phyloP scores from a whole-genome alignment of 2,888 invertebrate genomes.

The Acholoe squamosa region DNA sequence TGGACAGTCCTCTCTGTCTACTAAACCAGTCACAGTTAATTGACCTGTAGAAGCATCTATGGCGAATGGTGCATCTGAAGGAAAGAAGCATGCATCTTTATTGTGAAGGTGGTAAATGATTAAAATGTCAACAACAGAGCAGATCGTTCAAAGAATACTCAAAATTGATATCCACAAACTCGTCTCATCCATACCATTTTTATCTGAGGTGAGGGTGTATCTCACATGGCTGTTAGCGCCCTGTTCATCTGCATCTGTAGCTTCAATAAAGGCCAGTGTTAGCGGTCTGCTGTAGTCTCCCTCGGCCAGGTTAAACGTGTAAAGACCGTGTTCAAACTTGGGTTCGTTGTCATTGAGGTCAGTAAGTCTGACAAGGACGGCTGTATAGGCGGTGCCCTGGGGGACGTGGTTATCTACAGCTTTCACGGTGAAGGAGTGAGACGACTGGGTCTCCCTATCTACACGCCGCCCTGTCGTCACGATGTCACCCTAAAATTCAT shows the following conservation, averaged over 20 bases:
- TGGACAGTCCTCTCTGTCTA: constrained; percentile 76
- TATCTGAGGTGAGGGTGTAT: constrained; percentile 13
- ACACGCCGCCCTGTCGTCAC: constrained; percentile 73
- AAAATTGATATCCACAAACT: no score
- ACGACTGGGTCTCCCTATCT: constrained; percentile 74
- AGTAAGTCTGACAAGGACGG: constrained; percentile 70
- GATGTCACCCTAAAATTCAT: constrained; percentile 80
- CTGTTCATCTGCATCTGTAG: background rate
- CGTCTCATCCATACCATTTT: background rate
- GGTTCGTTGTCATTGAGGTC: constrained; percentile 63
- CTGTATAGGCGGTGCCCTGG: constrained; percentile 74
- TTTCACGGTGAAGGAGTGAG: constrained; percentile 73
- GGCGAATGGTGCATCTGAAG: constrained; percentile 29
- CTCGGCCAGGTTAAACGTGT: constrained; percentile 54
- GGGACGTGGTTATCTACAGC: constrained; percentile 73
- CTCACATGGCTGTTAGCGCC: constrained; percentile 23
- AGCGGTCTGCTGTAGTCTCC: background rate
- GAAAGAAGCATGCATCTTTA: no score
- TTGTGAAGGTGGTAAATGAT: no score
- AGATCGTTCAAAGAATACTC: no score
- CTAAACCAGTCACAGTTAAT: constrained; percentile 72
- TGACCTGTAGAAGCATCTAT: constrained; percentile 34
- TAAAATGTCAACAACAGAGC: no score
- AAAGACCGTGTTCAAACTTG: constrained; percentile 37
- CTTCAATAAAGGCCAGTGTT: constrained; percentile 23